Conservation (phyloP, 1,140 invertebrate genomes). For the Bombus polaris region DNA sequence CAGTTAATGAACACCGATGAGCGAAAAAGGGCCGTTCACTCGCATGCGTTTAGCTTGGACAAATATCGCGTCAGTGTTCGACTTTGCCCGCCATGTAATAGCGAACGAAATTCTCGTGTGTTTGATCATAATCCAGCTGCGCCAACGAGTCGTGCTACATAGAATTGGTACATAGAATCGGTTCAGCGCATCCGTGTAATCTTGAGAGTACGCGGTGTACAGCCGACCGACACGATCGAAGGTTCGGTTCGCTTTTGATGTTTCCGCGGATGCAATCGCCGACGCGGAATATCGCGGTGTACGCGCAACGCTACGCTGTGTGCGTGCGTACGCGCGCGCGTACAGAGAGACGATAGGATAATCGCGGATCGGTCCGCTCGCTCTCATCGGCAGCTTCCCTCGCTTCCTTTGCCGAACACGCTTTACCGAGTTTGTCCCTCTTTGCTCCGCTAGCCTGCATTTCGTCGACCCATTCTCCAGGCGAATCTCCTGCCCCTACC, state of each 20-base stretch:
- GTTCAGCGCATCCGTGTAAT: background rate
- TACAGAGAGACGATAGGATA: background rate
- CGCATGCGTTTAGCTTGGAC: background rate
- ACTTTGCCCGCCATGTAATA: background rate
- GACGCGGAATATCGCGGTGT: background rate
- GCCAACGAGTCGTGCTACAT: no score
- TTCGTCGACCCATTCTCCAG: background rate
- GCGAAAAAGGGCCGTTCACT: background rate
- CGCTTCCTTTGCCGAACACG: background rate
- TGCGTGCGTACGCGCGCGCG: no score
- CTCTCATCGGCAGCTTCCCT: slow-evolving; percentile 15
- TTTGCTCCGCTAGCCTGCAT: background rate
- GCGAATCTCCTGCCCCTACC: background rate
- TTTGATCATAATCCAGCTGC: background rate
- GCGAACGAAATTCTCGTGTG: background rate
- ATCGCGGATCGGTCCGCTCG: background rate
- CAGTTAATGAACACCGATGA: background rate
- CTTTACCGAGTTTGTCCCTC: background rate
- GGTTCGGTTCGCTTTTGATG: background rate
- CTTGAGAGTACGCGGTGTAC: background rate
- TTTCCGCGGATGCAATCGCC: background rate
- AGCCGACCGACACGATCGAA: background rate
- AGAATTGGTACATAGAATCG: background rate
- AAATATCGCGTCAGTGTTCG: background rate
- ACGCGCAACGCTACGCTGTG: background rate